Evolutionary conservation across 2,888 invertebrate genomes (phyloP).

Genomic region (Drymonia ruficornis): DNA sequence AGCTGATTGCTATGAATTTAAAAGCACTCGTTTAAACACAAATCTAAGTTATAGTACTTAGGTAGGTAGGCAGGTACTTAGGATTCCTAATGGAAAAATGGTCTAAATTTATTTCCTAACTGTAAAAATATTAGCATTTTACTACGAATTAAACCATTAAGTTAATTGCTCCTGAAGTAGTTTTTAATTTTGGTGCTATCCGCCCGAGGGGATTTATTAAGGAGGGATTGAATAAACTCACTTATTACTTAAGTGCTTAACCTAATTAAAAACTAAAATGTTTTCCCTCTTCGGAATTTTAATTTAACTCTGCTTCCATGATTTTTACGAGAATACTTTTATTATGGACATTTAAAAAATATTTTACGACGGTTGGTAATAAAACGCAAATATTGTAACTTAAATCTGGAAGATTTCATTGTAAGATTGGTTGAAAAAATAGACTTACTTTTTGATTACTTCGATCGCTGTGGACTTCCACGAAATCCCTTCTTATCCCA

Average conservation of each 20-base stretch:
- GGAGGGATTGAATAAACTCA: conserved; percentile 24
- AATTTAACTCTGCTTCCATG: conserved; percentile 17
- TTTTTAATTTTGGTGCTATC: conserved; percentile 22
- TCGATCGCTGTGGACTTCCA: conserved; percentile 34
- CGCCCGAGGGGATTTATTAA: conserved; percentile 19
- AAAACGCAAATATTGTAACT: conserved; percentile 12
- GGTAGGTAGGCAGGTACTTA: neutral
- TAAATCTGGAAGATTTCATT: conserved; percentile 9
- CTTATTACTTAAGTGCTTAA: conserved; percentile 31
- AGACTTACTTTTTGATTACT: conserved; percentile 44
- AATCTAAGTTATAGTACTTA: neutral
- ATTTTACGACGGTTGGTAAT: conserved; percentile 22
- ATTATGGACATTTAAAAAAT: conserved; percentile 22
- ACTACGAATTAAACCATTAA: conserved; percentile 11
- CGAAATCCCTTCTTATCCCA: conserved; percentile 38
- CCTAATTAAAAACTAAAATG: conserved; percentile 33
- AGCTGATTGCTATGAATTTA: conserved; percentile 34
- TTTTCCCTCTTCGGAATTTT: conserved; percentile 17
- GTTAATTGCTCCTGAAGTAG: conserved; percentile 20
- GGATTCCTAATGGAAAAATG: neutral
- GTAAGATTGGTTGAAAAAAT: conserved; percentile 15
- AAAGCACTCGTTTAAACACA: conserved; percentile 15
- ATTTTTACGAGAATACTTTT: conserved; percentile 24
- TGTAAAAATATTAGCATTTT: neutral
- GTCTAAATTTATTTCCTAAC: neutral